Conservation (phyloP, 2,797 vertebrate species). For the Melanotaenia nigrans region DNA sequence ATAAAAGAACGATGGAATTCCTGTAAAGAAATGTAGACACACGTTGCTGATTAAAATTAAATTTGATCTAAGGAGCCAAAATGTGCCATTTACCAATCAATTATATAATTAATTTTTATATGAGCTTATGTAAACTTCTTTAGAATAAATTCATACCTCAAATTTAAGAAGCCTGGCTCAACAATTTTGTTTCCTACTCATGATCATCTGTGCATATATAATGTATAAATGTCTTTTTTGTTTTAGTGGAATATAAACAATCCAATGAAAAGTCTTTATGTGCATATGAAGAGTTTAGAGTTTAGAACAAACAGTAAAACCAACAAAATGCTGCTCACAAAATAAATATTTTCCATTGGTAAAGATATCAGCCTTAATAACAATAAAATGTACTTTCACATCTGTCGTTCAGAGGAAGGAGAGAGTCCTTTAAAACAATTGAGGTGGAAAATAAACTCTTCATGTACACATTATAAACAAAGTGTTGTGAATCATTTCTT, state of each 20-base stretch:
- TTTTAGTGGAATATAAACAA: not conserved
- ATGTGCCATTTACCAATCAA: not conserved
- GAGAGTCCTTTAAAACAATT: slow-evolving; percentile 30
- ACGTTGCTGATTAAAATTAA: not conserved
- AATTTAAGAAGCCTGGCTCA: not conserved
- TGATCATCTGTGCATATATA: slow-evolving; percentile 33
- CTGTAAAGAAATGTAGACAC: not conserved
- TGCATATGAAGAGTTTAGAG: slow-evolving; percentile 40
- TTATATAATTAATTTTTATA: not conserved
- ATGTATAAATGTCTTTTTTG: not conserved
- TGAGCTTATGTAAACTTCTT: not conserved
- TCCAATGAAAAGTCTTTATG: slow-evolving; percentile 9
- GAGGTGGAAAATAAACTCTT: slow-evolving; percentile 59
- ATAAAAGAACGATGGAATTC: too few relatives aligned
- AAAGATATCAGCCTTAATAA: slow-evolving; percentile 19
- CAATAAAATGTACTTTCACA: slow-evolving; percentile 24
- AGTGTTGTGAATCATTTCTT: slow-evolving; percentile 27
- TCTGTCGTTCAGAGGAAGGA: slow-evolving; percentile 12
- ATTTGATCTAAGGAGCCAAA: not conserved
- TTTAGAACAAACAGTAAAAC: slow-evolving; percentile 2
- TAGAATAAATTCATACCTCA: not conserved
- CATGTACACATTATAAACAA: slow-evolving; percentile 56
- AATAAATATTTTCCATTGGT: slow-evolving; percentile 4
- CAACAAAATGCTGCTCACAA: slow-evolving; percentile 3
- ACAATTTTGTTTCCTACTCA: slow-evolving; percentile 3